Base-by-base conservation (phyloP, 2,888 invertebrate species). In the Pantelozetes paolii region DNA sequence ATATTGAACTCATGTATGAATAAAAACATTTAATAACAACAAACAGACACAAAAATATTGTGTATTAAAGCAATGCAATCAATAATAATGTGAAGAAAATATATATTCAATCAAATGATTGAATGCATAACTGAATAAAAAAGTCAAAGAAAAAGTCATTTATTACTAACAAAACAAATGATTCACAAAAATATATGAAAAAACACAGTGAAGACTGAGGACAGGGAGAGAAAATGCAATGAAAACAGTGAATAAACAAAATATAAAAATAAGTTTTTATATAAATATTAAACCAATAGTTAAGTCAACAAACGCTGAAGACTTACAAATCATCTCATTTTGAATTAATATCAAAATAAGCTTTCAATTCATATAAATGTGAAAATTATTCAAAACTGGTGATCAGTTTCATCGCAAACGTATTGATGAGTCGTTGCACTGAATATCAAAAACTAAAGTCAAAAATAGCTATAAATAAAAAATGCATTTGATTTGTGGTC, bases 91-190 rank as follows among this genome's bases (percentile, higher is more conserved):
- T 36, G 36, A 36, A 36, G 36, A 20, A 57, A 26, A 8, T 23
- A 57, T 57, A 57, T 57, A 57, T 57, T 57, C 57, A 57, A 57
- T 57, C 2, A 57, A 57, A 57, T 57, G 57, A 57, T 57, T 57
- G 57, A 57, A 57, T 57, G 30, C 30, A 57, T 57, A 57, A n/a
- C n/a, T 9, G 15, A 48, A 13, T 23, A 28, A 57, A 28, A 57
- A 57, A 26, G 28, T 57, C 57, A 26, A 26, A 26, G 30, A 28
- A 57, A 26, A 57, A 28, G 28, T 57, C 50, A 50, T 50, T 50
- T 50, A 50, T 50, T n/a, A 50, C 50, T n/a, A 50, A 50, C 50
- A 50, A 18, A 50, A 50, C 50, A 50, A 50, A 50, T 50, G 50
- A 50, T 50, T 50, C 20, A 45, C 45, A 45, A 45, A 45, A 45